phyloP scores from a whole-genome alignment of 92 coral and sea anemone genomes.

The Epizoanthus rinbou region DNA sequence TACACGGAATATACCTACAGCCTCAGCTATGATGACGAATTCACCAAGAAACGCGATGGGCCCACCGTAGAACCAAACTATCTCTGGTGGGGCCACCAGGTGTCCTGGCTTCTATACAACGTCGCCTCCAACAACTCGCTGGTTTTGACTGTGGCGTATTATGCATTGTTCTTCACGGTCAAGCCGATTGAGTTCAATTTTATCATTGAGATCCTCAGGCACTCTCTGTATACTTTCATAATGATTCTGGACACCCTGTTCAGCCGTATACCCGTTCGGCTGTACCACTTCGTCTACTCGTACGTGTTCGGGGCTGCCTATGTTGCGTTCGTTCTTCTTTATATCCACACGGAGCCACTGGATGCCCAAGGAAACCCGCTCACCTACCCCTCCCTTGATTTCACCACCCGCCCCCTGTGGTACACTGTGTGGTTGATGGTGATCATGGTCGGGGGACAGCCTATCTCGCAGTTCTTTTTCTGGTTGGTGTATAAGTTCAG shows the following conservation, averaged over 20 bases:
- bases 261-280: conserved; percentile 74
- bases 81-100: conserved; percentile 77
- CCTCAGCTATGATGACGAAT: conserved; percentile 60
- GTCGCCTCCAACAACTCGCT: conserved; percentile 71
- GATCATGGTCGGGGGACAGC: conserved; percentile 66
- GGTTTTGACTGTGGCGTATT: conserved; percentile 67
- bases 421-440: conserved; percentile 78
- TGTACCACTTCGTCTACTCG: conserved; percentile 78
- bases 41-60: neutral
- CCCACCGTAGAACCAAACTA: conserved; percentile 20
- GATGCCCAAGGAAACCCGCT: conserved; percentile 61
- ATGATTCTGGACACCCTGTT: conserved; percentile 64
- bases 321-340: conserved; percentile 64
- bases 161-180: conserved; percentile 64
- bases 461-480: conserved; percentile 72
- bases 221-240: conserved; percentile 60
- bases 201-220: conserved; percentile 70
- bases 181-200: conserved; percentile 45
- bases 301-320: conserved; percentile 75
- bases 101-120: conserved; percentile 75
- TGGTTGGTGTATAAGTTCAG: conserved; percentile 67
- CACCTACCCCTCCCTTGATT: conserved; percentile 77
- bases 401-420: conserved; percentile 65
- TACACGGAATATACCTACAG: conserved; percentile 60
- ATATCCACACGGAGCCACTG: conserved; percentile 63